Evolutionary conservation across 2,888 invertebrate species (phyloP).

Genomic region (Calliphora vomitoria): DNA sequence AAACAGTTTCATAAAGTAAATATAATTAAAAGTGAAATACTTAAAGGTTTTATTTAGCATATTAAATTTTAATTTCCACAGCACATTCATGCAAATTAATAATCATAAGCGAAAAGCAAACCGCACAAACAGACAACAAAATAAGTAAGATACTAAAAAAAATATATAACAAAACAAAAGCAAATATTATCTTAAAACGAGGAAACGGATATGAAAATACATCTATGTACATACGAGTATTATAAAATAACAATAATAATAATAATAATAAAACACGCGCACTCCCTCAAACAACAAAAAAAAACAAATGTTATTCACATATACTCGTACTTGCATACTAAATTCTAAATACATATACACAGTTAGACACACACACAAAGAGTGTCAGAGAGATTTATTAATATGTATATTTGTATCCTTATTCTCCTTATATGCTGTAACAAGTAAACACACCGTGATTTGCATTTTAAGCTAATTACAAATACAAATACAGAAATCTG

Average conservation of each 20-base stretch:
- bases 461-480: slow-evolving; percentile 35
- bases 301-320: background rate
- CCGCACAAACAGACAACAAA: background rate
- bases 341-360: background rate
- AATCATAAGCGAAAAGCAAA: slow-evolving; percentile 14
- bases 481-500: slow-evolving; percentile 4
- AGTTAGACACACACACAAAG: background rate
- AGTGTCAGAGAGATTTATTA: background rate
- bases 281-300: background rate
- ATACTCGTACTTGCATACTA: background rate
- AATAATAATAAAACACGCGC: background rate
- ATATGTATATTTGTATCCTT: no score
- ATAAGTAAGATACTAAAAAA: slow-evolving; percentile 14
- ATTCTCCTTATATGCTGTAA: background rate
- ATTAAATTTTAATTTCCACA: slow-evolving; percentile 44
- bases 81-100: slow-evolving; percentile 24
- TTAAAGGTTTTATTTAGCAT: slow-evolving; percentile 33
- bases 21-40: slow-evolving; percentile 37
- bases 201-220: slow-evolving; percentile 61
- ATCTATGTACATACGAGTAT: background rate
- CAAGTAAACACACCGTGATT: slow-evolving; percentile 19
- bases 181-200: slow-evolving; percentile 53
- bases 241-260: background rate
- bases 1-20: slow-evolving; percentile 30
- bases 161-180: slow-evolving; percentile 25